These are phyloP conservation scores for Ditylenchus weischeri DNA, from an alignment of 2,888 invertebrate species.

Conservation along the genomic window DNA sequence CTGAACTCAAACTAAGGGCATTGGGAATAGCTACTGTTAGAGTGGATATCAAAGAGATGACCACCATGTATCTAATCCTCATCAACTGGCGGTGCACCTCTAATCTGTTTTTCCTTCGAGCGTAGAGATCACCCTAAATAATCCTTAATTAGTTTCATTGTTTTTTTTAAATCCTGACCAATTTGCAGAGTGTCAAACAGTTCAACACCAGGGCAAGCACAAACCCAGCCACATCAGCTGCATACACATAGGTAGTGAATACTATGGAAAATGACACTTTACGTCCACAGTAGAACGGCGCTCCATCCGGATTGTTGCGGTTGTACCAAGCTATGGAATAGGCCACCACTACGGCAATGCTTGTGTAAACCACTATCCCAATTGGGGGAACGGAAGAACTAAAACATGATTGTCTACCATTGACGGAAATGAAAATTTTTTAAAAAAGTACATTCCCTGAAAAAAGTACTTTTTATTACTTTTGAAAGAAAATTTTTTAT, in stretches of 20 bases:
- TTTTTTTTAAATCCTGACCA: neutral
- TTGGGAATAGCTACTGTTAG: conserved; percentile 31
- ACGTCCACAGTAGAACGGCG: conserved; percentile 23
- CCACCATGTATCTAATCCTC: conserved; percentile 30
- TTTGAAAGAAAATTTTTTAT: too few relatives aligned
- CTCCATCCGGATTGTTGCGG: conserved; percentile 10
- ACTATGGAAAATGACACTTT: conserved; percentile 22
- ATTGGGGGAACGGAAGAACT: conserved; percentile 17
- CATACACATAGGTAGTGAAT: conserved; percentile 27
- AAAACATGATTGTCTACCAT: neutral
- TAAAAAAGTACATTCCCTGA: too few relatives aligned
- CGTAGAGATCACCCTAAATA: conserved; percentile 15
- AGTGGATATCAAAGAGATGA: conserved; percentile 34
- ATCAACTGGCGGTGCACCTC: conserved; percentile 26
- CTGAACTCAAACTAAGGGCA: conserved; percentile 20
- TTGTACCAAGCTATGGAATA: conserved; percentile 22
- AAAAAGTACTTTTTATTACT: too few relatives aligned
- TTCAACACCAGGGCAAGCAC: conserved; percentile 21
- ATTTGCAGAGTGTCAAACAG: conserved; percentile 11
- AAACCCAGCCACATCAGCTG: conserved; percentile 24
- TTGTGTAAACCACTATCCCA: conserved; percentile 15
- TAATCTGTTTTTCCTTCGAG: conserved; percentile 22
- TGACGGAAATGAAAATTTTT: too few relatives aligned
- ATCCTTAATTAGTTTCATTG: neutral
- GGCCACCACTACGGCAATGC: conserved; percentile 11